These are phyloP conservation scores for Scarus forsteni DNA, from an alignment of 2,797 vertebrate genomes.

Conservation along the genomic window DNA sequence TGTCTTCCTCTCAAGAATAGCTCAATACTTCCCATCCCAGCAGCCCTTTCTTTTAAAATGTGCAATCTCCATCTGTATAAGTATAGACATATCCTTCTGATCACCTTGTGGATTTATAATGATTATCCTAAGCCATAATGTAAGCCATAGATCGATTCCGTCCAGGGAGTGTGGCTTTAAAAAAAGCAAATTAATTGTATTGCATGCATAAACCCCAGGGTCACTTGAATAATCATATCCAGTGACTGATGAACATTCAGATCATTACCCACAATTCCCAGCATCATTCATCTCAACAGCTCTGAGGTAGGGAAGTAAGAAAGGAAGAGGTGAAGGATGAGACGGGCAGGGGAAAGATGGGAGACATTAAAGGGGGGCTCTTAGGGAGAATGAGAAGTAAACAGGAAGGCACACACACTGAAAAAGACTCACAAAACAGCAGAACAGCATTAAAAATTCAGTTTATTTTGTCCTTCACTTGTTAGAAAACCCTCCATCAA, in stretches of 20 bases:
- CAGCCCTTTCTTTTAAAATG: neutral
- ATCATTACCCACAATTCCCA: conserved; percentile 67
- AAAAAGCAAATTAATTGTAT: conserved; percentile 9
- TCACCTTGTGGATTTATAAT: conserved; percentile 18
- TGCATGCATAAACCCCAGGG: conserved; percentile 40
- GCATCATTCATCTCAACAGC: conserved; percentile 52
- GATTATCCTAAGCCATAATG: conserved; percentile 13
- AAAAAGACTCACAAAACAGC: neutral
- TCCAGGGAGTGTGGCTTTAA: conserved; percentile 17
- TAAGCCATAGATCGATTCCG: neutral
- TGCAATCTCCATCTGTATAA: neutral
- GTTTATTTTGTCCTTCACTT: neutral
- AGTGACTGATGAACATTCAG: conserved; percentile 56
- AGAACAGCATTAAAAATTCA: conserved; percentile 1
- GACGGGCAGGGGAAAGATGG: conserved; percentile 21
- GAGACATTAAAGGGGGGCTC: conserved; percentile 7
- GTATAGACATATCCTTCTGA: neutral
- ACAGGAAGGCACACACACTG: neutral
- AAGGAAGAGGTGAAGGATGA: conserved; percentile 4
- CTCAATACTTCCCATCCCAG: conserved; percentile 19
- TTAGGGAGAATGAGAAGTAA: conserved; percentile 2
- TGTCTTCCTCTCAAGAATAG: conserved; percentile 18
- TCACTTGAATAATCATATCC: conserved; percentile 34
- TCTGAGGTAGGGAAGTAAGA: conserved; percentile 15
- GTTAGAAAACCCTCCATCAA: conserved; percentile 7